These are phyloP conservation scores for Taphrorychus bicolor DNA, from an alignment of 2,888 invertebrate genomes.

Conservation along the genomic window DNA sequence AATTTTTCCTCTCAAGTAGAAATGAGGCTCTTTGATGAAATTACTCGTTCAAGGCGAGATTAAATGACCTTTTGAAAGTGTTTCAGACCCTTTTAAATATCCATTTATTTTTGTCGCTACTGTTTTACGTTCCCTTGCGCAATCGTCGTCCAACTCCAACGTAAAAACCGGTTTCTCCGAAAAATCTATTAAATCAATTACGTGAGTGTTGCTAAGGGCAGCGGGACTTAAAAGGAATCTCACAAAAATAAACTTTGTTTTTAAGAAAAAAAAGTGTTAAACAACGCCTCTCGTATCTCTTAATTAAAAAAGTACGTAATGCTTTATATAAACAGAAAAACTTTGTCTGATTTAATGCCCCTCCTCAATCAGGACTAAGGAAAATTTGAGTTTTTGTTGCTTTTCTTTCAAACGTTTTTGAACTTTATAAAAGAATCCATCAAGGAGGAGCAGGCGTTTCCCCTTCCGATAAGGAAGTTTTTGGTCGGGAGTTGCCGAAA, in stretches of 20 bases:
- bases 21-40: not conserved
- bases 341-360: conserved; percentile 19
- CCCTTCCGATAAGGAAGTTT: conserved; percentile 25
- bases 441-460: conserved; percentile 15
- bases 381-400: conserved; percentile 12
- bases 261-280: too few species aligned
- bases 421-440: conserved; percentile 28
- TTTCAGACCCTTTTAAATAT: not conserved
- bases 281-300: too few species aligned
- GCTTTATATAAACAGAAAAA: conserved; percentile 16
- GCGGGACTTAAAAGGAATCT: too few species aligned
- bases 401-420: conserved; percentile 21
- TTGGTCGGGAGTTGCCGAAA: conserved; percentile 6
- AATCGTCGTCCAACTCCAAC: too few species aligned
- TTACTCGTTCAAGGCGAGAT: not conserved
- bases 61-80: not conserved
- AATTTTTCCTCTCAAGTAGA: not conserved
- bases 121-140: not conserved
- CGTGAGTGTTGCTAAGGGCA: not conserved
- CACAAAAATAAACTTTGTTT: too few species aligned
- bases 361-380: conserved; percentile 19
- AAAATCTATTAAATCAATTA: not conserved
- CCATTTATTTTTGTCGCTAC: not conserved
- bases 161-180: not conserved
- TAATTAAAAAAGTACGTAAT: conserved; percentile 24